Evolutionary conservation across 2,888 invertebrate species (phyloP).

Genomic region (Acleris literana): DNA sequence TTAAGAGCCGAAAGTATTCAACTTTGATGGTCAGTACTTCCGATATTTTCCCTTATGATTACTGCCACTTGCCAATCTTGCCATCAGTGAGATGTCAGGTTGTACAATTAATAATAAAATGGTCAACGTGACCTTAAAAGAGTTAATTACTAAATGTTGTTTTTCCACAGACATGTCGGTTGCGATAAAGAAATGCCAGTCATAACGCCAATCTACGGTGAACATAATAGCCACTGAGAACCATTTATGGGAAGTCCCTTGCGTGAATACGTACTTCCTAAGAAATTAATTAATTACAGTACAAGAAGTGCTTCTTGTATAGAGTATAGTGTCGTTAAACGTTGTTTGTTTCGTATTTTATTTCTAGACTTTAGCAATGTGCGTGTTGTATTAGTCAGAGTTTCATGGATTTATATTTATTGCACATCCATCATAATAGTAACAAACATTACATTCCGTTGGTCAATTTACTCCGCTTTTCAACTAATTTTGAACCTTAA

Average conservation of each 20-base stretch:
- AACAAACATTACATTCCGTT: too few species aligned
- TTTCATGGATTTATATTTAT: too few species aligned
- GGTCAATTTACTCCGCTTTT: too few species aligned
- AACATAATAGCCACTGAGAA: neutral
- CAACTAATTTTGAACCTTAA: too few species aligned
- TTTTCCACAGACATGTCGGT: neutral
- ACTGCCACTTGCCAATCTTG: too few species aligned
- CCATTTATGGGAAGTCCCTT: constrained; percentile 3
- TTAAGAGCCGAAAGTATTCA: neutral
- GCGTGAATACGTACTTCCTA: neutral
- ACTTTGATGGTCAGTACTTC: neutral
- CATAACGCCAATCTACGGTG: neutral
- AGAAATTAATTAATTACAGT: constrained; percentile 5
- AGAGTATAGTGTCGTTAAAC: neutral
- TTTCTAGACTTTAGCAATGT: too few species aligned
- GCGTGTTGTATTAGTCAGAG: too few species aligned
- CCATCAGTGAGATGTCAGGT: too few species aligned
- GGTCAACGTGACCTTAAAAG: too few species aligned
- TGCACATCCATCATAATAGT: too few species aligned
- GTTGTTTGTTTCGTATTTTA: too few species aligned
- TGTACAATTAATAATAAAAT: too few species aligned
- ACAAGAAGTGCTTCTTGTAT: neutral
- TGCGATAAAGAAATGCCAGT: constrained; percentile 3
- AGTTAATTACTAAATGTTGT: neutral
- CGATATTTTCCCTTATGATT: neutral